A percentile compares a stretch with the other conserved stretches of the same genome.
Conservation (phyloP, 2,888 invertebrate species). For the Tricholauxania praeusta region DNA sequence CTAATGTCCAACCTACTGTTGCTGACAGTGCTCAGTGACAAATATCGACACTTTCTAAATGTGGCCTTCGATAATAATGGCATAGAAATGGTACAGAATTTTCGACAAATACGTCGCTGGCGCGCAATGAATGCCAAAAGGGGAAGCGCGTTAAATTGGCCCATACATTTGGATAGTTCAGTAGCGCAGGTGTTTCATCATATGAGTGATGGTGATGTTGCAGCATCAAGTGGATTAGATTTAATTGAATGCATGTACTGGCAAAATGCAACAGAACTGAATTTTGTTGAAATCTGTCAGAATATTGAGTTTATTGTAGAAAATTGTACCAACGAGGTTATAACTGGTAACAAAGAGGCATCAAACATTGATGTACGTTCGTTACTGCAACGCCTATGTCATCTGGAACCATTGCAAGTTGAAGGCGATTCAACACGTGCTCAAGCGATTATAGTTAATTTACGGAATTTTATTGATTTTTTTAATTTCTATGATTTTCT, state of each 20-base stretch:
- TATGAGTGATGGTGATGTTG: conserved; percentile 35
- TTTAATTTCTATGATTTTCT: conserved; percentile 67
- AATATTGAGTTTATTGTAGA: conserved; percentile 39
- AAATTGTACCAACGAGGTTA: conserved; percentile 1
- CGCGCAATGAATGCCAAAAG: conserved; percentile 34
- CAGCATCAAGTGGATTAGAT: conserved; percentile 20
- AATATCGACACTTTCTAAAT: conserved; percentile 65
- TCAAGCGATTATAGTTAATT: conserved; percentile 50
- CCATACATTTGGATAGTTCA: conserved; percentile 53
- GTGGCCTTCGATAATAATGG: conserved; percentile 60
- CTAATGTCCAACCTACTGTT: conserved; percentile 64
- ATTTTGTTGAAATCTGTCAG: conserved; percentile 43
- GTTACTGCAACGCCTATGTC: conserved; percentile 40
- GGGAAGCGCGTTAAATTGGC: conserved; percentile 46
- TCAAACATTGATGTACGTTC: not conserved
- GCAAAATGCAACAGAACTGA: conserved; percentile 28
- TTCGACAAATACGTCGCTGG: conserved; percentile 55
- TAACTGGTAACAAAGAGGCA: conserved; percentile 18
- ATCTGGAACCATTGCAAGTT: conserved; percentile 24
- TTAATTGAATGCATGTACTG: conserved; percentile 42
- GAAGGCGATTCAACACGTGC: conserved; percentile 2
- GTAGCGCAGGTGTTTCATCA: conserved; percentile 44
- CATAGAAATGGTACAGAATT: conserved; percentile 61
- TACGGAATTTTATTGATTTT: conserved; percentile 62
- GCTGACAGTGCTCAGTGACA: conserved; percentile 67